Evolutionary conservation across 2,113 vertebrate species (phyloP), one percentile per base, ranked within the genome.

Genomic region (Microtus richardsoni): DNA sequence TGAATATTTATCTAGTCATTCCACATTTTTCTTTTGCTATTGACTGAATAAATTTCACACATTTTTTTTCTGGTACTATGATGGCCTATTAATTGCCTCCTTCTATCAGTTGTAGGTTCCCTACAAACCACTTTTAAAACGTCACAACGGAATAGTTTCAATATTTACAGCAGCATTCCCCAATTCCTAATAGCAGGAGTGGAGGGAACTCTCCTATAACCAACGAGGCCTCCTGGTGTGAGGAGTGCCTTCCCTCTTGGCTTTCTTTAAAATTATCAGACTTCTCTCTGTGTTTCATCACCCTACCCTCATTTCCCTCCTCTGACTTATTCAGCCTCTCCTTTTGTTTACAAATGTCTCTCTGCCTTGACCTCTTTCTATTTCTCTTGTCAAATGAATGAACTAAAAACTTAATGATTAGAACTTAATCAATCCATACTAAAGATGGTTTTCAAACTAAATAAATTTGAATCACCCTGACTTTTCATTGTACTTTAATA

Each of bases 221-320:
- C 0, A 33, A 6, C 17, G 14, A 39, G 39, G 11, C 14, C 33
- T 60, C 3, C 12, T 62, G 58, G 58, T 58, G 7, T 75, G 8
- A 0, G 1, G 36, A 60, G 36, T 16, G 0, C 36, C 33, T 66
- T 68, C 64, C 75, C n/a, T 82, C 66, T 24, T 33, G 10, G 2
- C 8, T 70, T 17, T 7, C 2, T 5, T 2, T 49, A 6, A 24
- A 64, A 4, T 1, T 41, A 4, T 14, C 2, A 7, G 3, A n/a
- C 4, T 82, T 88, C 71, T 73, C 39, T 64, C 17, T 36, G 7
- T 30, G 52, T 58, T 64, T 71, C 2, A 30, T 77, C 30, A 17
- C 2, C 12, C 6, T 77, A 1, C 5, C 41, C 52, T 82, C 39
- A 13, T 4, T 52, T 74, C 12, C 16, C 24, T 89, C 10, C 24